Percentiles rank a stretch among this genome's conserved stretches.
Conservation (phyloP, 2,797 vertebrate species). For the Chiloscyllium punctatum region DNA sequence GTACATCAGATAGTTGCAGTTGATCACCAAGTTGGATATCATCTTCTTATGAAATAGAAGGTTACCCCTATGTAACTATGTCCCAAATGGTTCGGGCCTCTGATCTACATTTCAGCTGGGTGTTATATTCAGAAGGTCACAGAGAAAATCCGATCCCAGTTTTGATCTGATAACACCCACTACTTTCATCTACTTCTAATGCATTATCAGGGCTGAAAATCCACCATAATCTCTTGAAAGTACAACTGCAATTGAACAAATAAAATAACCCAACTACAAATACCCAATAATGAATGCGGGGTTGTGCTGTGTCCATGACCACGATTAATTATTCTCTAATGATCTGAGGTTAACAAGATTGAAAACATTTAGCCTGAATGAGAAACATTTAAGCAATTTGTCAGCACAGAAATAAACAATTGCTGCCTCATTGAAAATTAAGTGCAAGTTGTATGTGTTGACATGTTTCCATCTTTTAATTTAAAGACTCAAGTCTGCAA, state of each 20-base stretch:
- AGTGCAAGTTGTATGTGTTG: background rate
- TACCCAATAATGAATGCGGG: background rate
- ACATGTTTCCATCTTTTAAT: background rate
- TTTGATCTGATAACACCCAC: background rate
- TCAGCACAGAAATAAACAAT: background rate
- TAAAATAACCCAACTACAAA: background rate
- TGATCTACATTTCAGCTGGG: too few relatives aligned
- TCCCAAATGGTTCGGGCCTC: too few relatives aligned
- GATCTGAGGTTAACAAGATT: background rate
- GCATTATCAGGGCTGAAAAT: background rate
- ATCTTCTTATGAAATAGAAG: too few relatives aligned
- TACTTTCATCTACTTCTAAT: background rate
- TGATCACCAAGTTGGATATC: too few relatives aligned
- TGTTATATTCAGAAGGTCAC: too few relatives aligned
- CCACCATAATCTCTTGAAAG: background rate
- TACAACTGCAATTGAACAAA: background rate
- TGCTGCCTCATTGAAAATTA: background rate
- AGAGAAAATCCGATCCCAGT: too few relatives aligned
- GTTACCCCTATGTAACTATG: too few relatives aligned
- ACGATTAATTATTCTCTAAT: background rate
- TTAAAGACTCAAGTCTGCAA: background rate
- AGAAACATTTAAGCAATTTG: background rate
- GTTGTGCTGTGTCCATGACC: background rate
- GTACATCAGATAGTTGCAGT: too few relatives aligned
- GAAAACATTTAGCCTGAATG: background rate